Evolutionary conservation across 53 echinoderm and acorn worm species (phyloP).

Genomic region (Echinarachnius parma): DNA sequence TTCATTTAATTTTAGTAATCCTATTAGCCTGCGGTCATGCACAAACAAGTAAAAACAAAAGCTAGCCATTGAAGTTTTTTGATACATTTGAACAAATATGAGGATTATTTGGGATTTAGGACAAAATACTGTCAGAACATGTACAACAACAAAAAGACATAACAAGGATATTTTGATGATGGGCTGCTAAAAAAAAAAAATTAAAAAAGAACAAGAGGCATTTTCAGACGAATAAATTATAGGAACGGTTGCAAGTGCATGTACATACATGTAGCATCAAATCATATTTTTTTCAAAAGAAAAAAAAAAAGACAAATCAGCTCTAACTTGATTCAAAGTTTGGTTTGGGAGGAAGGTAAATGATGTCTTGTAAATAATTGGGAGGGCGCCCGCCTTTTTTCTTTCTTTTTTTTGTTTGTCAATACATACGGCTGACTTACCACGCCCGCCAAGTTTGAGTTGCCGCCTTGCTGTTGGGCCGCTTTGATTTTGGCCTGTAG

Average conservation of each 20-base stretch:
- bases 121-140: slow-evolving; percentile 36
- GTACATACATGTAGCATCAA: slow-evolving; percentile 52
- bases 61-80: slow-evolving; percentile 47
- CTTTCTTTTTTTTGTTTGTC: neutral
- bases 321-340: slow-evolving; percentile 13
- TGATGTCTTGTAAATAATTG: slow-evolving; percentile 36
- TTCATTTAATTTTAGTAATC: neutral
- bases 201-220: slow-evolving; percentile 29
- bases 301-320: slow-evolving; percentile 17
- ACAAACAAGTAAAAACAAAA: slow-evolving; percentile 37
- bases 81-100: slow-evolving; percentile 42
- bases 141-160: slow-evolving; percentile 39
- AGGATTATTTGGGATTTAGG: slow-evolving; percentile 40
- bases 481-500: slow-evolving; percentile 99
- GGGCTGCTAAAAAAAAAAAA: slow-evolving; percentile 40
- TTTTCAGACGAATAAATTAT: slow-evolving; percentile 38
- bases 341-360: slow-evolving; percentile 51
- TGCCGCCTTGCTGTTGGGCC: slow-evolving; percentile 87
- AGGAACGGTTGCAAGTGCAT: slow-evolving; percentile 57
- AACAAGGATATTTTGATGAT: slow-evolving; percentile 41
- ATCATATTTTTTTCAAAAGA: slow-evolving; percentile 46
- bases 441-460: slow-evolving; percentile 74
- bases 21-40: slow-evolving; percentile 40
- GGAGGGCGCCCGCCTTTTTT: slow-evolving; percentile 44
- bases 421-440: slow-evolving; percentile 62